phyloP scores from a whole-genome alignment of 2,797 vertebrate genomes.

The Gallinago solitaria region DNA sequence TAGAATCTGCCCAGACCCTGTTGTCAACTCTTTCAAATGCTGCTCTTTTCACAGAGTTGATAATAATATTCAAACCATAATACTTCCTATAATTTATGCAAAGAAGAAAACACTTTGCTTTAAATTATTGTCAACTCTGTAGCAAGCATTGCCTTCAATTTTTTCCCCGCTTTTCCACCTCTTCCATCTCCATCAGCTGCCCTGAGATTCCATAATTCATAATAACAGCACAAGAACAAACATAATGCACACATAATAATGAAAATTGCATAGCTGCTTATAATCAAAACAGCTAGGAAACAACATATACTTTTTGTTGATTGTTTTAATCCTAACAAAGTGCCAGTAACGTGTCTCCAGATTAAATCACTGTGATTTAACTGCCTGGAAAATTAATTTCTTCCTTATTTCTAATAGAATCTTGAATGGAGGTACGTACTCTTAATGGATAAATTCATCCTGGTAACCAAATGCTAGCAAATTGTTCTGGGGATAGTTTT shows the following conservation, averaged over 20 bases:
- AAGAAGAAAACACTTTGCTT: neutral
- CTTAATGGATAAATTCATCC: neutral
- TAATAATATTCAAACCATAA: neutral
- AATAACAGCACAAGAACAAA: neutral
- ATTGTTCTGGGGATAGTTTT: neutral
- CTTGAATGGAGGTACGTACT: neutral
- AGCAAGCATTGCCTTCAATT: neutral
- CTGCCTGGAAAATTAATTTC: conserved; percentile 30
- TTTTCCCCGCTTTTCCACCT: neutral
- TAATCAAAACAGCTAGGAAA: neutral
- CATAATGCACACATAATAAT: neutral
- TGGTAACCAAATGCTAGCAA: neutral
- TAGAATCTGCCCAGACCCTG: neutral
- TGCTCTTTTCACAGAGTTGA: neutral
- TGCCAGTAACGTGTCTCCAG: neutral
- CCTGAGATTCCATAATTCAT: neutral
- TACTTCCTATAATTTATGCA: neutral
- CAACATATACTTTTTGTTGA: neutral
- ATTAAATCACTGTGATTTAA: conserved; percentile 36
- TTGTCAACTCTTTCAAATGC: neutral
- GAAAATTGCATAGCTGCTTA: neutral
- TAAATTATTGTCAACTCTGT: neutral
- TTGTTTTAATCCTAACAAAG: conserved; percentile 5
- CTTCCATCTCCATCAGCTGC: neutral
- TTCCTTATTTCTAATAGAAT: conserved; percentile 18